These are phyloP conservation scores for Dendroctonus valens DNA, from an alignment of 1,140 invertebrate genomes.

Conservation along the genomic window DNA sequence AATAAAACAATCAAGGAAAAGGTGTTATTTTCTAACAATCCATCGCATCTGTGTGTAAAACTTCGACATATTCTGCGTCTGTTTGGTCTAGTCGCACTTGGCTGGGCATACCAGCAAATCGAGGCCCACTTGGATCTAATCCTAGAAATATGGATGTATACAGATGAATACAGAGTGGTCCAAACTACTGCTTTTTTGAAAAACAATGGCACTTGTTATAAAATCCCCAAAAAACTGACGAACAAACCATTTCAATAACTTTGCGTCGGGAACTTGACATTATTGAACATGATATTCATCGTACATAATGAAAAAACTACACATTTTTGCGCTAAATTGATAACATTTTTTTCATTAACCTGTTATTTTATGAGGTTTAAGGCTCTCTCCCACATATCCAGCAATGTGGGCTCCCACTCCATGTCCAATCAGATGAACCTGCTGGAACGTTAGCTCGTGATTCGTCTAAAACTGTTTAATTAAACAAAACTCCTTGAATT, in stretches of 20 bases:
- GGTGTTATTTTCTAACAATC: constrained; percentile 33
- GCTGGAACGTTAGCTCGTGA: constrained; percentile 18
- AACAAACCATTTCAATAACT: no score
- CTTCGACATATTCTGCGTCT: constrained; percentile 45
- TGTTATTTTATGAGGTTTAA: constrained; percentile 42
- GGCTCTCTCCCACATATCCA: constrained; percentile 43
- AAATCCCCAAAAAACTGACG: no score
- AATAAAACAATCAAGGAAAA: neutral
- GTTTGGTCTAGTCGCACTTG: constrained; percentile 38
- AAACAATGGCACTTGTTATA: no score
- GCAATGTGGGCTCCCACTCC: constrained; percentile 47
- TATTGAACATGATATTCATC: no score
- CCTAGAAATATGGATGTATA: constrained; percentile 26
- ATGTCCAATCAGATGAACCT: constrained; percentile 45
- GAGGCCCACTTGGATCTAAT: constrained; percentile 45
- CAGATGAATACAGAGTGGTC: neutral
- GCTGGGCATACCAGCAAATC: constrained; percentile 43
- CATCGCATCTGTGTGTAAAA: constrained; percentile 44
- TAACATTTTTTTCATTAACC: no score
- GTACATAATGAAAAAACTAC: no score
- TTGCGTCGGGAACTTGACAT: neutral
- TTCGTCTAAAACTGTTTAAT: constrained; percentile 21
- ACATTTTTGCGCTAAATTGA: no score
- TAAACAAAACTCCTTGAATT: neutral
- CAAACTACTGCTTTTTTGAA: neutral